Evolutionary conservation across 2,888 invertebrate genomes (phyloP).

Genomic region (Cryptosula pallasiana): DNA sequence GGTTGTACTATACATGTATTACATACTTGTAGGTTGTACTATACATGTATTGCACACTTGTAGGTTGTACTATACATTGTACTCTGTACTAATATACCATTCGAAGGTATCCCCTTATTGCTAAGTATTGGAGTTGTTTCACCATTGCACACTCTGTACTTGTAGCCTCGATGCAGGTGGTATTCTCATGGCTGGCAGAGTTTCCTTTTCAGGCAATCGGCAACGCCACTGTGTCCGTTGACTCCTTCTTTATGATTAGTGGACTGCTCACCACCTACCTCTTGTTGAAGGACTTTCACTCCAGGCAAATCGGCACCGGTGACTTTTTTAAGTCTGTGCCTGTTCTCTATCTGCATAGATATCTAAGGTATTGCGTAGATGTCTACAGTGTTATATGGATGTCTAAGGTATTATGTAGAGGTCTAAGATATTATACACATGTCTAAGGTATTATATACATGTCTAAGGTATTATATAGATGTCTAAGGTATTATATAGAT

Average conservation of each 20-base stretch:
- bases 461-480: no score
- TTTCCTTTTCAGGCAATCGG: not conserved
- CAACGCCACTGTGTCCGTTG: constrained; percentile 18
- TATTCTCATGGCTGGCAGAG: not conserved
- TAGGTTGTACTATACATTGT: no score
- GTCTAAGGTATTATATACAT: no score
- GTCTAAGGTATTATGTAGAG: not conserved
- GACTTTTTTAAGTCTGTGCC: constrained; percentile 3
- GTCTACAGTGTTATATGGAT: not conserved
- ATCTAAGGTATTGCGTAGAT: not conserved
- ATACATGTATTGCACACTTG: no score
- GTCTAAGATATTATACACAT: no score
- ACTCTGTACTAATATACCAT: no score
- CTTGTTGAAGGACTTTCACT: not conserved
- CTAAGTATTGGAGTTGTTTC: no score
- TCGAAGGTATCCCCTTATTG: no score
- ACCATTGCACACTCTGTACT: no score
- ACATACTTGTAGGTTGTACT: no score
- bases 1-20: no score
- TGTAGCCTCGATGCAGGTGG: not conserved
- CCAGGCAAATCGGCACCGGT: not conserved
- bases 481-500: no score
- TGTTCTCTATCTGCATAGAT: constrained; percentile 4
- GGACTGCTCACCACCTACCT: not conserved
- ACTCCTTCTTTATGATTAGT: constrained; percentile 19